A percentile compares a stretch with the other conserved stretches of the same genome.
These are phyloP conservation scores for Anastrepha obliqua DNA, from an alignment of 1,140 invertebrate genomes.

Conservation along the genomic window DNA sequence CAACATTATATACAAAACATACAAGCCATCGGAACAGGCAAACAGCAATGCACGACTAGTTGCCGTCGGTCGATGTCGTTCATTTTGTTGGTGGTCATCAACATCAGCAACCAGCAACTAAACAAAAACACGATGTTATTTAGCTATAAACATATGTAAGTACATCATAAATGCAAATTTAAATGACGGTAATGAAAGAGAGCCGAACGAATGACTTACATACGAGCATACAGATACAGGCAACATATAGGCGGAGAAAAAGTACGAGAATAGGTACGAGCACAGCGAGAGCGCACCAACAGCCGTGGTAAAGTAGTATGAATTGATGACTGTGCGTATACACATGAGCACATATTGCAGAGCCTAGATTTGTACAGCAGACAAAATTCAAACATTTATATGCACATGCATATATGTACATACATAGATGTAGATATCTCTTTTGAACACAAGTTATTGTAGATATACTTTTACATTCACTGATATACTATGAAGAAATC, in stretches of 20 bases:
- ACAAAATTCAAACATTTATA: neutral
- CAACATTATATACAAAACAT: slow-evolving; percentile 50
- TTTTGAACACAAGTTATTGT: too few species aligned
- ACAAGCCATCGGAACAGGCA: slow-evolving; percentile 46
- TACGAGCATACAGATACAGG: neutral
- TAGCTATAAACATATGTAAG: slow-evolving; percentile 51
- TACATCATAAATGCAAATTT: slow-evolving; percentile 46
- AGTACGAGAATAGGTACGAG: too few species aligned
- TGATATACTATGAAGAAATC: too few species aligned
- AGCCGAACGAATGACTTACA: slow-evolving; percentile 25
- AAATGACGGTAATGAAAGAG: slow-evolving; percentile 42
- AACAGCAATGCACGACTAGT: slow-evolving; percentile 11
- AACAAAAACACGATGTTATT: slow-evolving; percentile 45
- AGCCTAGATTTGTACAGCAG: neutral
- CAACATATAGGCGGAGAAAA: neutral
- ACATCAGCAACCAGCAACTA: slow-evolving; percentile 17
- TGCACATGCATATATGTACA: neutral
- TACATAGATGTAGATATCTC: neutral
- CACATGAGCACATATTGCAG: too few species aligned
- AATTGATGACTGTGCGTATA: too few species aligned
- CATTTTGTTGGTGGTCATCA: slow-evolving; percentile 39
- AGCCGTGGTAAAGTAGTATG: too few species aligned
- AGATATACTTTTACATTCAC: too few species aligned
- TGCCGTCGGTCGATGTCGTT: neutral
- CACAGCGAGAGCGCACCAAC: too few species aligned